phyloP scores from a whole-genome alignment of 2,888 invertebrate species.

The Tinea trinotella region DNA sequence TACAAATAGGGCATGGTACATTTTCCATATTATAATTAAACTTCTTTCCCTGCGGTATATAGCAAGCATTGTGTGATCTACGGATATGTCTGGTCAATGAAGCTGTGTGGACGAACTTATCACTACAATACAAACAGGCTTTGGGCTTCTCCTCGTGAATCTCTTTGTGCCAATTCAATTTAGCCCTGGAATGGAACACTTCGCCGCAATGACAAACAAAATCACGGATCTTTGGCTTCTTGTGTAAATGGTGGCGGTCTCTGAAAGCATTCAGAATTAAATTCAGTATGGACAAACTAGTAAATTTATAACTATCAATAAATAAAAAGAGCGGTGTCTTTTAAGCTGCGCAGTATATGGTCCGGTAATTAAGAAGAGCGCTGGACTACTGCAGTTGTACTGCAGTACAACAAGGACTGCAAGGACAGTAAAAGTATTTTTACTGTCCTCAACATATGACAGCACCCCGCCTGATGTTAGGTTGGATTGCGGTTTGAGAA shows the following conservation, averaged over 20 bases:
- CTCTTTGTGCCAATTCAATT: conserved; percentile 89
- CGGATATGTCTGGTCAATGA: conserved; percentile 88
- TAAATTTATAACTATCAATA: no score
- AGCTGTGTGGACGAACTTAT: conserved; percentile 88
- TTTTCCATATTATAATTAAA: conserved; percentile 77
- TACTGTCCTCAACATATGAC: no score
- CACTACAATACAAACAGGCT: conserved; percentile 87
- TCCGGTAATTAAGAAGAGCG: no score
- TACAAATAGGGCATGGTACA: conserved; percentile 84
- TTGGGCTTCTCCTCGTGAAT: conserved; percentile 87
- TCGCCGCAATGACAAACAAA: conserved; percentile 86
- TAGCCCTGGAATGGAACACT: conserved; percentile 86
- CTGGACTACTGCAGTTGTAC: no score
- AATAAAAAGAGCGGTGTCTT: no score
- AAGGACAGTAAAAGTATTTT: no score
- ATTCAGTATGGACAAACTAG: no score
- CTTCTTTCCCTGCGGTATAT: conserved; percentile 74
- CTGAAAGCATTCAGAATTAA: no score
- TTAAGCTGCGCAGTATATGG: no score
- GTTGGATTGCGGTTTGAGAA: no score
- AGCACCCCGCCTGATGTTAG: no score
- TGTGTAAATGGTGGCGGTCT: conserved; percentile 81
- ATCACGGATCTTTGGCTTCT: conserved; percentile 78
- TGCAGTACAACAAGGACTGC: no score
- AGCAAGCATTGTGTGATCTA: conserved; percentile 83